phyloP scores from a whole-genome alignment of 2,888 invertebrate species.

The Stegana nigrithorax region DNA sequence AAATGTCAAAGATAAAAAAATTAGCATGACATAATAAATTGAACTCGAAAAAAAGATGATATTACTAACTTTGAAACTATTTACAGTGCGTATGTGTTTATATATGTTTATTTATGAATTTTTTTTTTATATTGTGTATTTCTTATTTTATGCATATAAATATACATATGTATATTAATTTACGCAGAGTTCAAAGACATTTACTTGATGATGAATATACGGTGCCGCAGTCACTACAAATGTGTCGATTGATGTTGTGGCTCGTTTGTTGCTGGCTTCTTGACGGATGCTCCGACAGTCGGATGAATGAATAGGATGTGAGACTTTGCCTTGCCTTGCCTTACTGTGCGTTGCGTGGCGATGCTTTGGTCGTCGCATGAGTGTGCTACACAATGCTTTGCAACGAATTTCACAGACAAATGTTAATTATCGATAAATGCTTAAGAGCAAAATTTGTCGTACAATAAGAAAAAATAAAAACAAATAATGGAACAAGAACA shows the following conservation, averaged over 20 bases:
- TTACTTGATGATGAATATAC: no score
- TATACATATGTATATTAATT: background rate
- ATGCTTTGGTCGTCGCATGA: no score
- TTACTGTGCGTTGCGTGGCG: background rate
- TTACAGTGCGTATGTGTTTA: background rate
- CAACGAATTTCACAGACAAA: conserved; percentile 19
- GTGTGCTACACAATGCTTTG: no score
- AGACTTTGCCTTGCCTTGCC: background rate
- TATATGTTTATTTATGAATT: background rate
- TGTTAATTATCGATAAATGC: conserved; percentile 31
- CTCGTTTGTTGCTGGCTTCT: background rate
- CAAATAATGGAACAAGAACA: background rate
- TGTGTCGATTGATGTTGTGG: conserved; percentile 1
- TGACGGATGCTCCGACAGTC: background rate
- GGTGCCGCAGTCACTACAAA: no score
- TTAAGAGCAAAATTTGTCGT: background rate
- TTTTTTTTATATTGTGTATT: background rate
- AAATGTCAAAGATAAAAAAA: conserved; percentile 27
- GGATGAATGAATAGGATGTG: conserved; percentile 8
- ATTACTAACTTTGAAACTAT: background rate
- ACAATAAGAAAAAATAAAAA: background rate
- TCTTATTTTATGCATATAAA: background rate
- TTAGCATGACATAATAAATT: conserved; percentile 43
- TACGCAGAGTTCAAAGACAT: no score
- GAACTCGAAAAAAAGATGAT: conserved; percentile 16